Conservation (phyloP, 2,888 invertebrate species). For the Chrysolina oricalcia region DNA sequence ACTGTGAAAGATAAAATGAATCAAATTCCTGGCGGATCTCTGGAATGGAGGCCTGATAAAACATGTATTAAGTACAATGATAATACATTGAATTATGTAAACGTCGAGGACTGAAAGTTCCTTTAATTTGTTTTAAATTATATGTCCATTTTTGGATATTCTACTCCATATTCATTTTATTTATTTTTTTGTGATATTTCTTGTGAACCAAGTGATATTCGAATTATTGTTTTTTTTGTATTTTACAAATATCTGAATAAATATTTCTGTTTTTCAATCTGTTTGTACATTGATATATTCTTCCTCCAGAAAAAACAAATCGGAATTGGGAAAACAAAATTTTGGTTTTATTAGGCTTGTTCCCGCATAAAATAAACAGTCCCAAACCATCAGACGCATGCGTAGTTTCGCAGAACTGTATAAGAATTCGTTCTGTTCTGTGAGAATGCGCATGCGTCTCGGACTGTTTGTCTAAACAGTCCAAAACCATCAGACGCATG, state of each 20-base stretch:
- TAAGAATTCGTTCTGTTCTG: too few relatives aligned
- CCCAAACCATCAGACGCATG: too few relatives aligned
- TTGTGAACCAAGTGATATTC: not conserved
- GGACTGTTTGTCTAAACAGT: too few relatives aligned
- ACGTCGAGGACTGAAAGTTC: not conserved
- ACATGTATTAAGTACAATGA: not conserved
- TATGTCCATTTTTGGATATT: not conserved
- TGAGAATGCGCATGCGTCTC: too few relatives aligned
- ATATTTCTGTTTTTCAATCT: not conserved
- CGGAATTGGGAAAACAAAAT: too few relatives aligned
- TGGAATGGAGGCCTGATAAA: conserved; percentile 1
- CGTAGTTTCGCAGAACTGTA: too few relatives aligned
- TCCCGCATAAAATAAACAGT: too few relatives aligned
- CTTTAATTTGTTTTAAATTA: not conserved
- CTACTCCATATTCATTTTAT: not conserved
- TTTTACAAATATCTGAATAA: conserved; percentile 1
- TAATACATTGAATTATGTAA: not conserved
- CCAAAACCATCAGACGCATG: too few relatives aligned
- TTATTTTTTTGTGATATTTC: not conserved
- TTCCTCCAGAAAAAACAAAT: not conserved
- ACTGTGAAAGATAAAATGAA: not conserved
- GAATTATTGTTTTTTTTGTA: not conserved
- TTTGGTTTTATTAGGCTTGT: too few relatives aligned
- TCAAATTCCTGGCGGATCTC: not conserved
- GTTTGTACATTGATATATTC: not conserved